Percentiles rank a stretch among this genome's conserved stretches.
These are phyloP conservation scores for Brachypalpus laphriformis DNA, from an alignment of 2,888 invertebrate genomes.

Conservation along the genomic window DNA sequence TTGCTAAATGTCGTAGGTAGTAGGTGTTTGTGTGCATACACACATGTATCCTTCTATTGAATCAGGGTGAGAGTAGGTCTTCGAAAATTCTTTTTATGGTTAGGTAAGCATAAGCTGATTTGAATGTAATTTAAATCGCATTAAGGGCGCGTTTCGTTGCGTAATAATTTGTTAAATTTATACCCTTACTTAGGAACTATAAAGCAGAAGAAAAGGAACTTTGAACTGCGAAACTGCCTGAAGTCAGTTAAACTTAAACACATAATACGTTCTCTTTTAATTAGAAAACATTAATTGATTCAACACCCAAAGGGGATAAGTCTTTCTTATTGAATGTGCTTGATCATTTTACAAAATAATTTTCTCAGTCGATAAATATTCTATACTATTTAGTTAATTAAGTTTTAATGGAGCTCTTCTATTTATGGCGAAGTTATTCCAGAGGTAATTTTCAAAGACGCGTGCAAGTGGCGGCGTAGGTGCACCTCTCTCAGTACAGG, in stretches of 20 bases:
- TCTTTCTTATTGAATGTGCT: background rate
- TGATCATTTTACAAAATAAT: slow-evolving; percentile 1
- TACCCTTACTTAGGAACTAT: background rate
- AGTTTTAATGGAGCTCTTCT: slow-evolving; percentile 17
- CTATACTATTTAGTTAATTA: slow-evolving; percentile 33
- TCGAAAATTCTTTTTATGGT: background rate
- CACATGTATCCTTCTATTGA: background rate
- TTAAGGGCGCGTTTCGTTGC: background rate
- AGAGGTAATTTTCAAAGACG: background rate
- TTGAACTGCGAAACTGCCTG: background rate
- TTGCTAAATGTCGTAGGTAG: background rate
- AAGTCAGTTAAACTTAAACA: background rate
- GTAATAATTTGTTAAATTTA: background rate
- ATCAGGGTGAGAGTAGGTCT: background rate
- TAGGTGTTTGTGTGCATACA: slow-evolving; percentile 1
- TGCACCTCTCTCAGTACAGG: background rate
- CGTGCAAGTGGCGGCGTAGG: background rate
- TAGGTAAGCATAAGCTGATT: background rate
- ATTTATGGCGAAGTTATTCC: background rate
- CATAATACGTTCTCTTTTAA: background rate
- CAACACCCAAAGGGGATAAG: background rate
- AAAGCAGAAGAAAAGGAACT: background rate
- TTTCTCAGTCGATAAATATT: slow-evolving; percentile 21
- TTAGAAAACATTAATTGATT: slow-evolving; percentile 6
- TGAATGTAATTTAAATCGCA: slow-evolving; percentile 5